A percentile compares a stretch with the other conserved stretches of the same genome.
Evolutionary conservation across 2,888 invertebrate genomes (phyloP).

Genomic region (Schizaphis graminum): DNA sequence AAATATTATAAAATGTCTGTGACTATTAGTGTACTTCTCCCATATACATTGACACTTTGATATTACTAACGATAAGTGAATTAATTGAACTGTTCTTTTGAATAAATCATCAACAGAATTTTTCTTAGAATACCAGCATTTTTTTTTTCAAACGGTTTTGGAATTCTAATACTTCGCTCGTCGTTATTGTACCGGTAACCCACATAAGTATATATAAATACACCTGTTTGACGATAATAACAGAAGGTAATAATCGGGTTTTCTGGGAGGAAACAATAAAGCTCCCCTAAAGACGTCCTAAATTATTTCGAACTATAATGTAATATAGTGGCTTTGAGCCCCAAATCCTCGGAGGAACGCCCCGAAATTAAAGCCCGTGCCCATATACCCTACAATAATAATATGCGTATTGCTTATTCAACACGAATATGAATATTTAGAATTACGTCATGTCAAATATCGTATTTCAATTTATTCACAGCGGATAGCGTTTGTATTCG

Average conservation of each 20-base stretch:
- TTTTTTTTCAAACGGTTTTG: background rate
- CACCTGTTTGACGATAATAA: background rate
- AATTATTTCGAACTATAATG: background rate
- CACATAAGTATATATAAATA: background rate
- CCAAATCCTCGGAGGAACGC: background rate
- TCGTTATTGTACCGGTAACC: background rate
- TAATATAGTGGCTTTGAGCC: background rate
- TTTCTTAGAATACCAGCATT: background rate
- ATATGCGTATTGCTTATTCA: background rate
- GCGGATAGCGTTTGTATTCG: background rate
- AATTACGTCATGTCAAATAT: background rate
- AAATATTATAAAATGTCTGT: background rate
- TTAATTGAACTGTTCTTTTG: background rate
- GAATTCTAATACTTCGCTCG: background rate
- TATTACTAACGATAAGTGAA: background rate
- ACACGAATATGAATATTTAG: background rate
- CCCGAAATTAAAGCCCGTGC: background rate
- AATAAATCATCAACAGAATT: background rate
- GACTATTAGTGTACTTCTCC: background rate
- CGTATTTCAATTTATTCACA: background rate
- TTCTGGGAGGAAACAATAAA: background rate
- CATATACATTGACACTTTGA: background rate
- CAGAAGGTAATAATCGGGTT: background rate
- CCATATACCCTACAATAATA: background rate
- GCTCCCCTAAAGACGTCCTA: background rate